Evolutionary conservation across 2,113 vertebrate species (phyloP).

Genomic region (Macroglossus sobrinus): DNA sequence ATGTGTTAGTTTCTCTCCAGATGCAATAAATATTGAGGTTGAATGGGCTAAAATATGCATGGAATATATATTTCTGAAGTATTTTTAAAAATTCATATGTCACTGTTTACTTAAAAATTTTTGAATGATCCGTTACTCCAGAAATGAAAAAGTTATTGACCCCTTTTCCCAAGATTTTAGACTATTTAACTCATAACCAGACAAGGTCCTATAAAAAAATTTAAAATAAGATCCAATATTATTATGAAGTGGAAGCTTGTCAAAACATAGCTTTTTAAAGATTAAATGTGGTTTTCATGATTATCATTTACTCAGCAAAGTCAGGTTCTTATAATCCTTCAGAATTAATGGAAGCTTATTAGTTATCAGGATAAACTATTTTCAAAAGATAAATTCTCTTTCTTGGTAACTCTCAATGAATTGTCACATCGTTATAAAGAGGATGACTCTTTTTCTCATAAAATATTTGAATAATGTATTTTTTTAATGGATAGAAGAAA

Average conservation of each 20-base stretch:
- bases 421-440: neutral
- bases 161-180: neutral
- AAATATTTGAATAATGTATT: neutral
- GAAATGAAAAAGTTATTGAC: neutral
- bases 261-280: neutral
- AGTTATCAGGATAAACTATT: slow-evolving; percentile 48
- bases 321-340: slow-evolving; percentile 31
- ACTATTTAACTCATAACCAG: neutral
- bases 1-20: neutral
- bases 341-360: slow-evolving; percentile 25
- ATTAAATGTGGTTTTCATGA: neutral
- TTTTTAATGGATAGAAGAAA: neutral
- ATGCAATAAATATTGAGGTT: neutral
- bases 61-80: neutral
- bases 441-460: neutral
- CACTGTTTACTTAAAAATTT: neutral
- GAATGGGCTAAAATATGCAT: neutral
- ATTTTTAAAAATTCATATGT: neutral
- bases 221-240: neutral
- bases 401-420: neutral
- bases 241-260: neutral
- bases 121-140: neutral
- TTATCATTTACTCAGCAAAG: slow-evolving; percentile 13
- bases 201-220: neutral
- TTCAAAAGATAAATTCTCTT: neutral